phyloP scores from a whole-genome alignment of 1,140 invertebrate species.

The Paraescarpia echinospica region DNA sequence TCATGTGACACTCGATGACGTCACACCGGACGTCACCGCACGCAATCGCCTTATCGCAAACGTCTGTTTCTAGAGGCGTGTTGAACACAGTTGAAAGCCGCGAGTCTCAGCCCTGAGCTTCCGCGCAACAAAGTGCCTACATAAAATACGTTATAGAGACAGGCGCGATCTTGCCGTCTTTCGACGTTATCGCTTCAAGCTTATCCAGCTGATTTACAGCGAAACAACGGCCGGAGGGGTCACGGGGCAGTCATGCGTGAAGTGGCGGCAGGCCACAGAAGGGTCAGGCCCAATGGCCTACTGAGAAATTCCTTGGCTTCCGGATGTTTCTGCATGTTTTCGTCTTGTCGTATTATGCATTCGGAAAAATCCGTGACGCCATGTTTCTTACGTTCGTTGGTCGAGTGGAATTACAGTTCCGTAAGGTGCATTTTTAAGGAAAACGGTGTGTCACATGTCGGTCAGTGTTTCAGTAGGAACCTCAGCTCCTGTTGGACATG shows the following conservation, averaged over 20 bases:
- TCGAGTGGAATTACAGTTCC: no score
- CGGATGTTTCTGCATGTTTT: neutral
- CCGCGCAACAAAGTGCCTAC: neutral
- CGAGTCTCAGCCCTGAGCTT: neutral
- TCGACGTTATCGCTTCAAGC: neutral
- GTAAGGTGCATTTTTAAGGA: no score
- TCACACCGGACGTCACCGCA: neutral
- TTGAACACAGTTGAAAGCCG: neutral
- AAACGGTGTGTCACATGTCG: no score
- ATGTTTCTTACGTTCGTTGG: no score
- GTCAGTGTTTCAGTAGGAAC: no score
- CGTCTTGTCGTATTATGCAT: no score
- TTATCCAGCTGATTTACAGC: neutral
- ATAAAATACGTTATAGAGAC: neutral
- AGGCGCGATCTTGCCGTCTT: neutral
- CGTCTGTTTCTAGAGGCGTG: neutral
- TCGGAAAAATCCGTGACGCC: no score
- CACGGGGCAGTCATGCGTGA: neutral
- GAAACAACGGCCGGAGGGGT: neutral
- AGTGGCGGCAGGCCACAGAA: neutral
- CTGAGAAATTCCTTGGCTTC: neutral
- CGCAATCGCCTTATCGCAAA: neutral
- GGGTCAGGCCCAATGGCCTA: neutral
- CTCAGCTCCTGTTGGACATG: no score
- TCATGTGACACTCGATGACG: constrained; percentile 3